phyloP scores from a whole-genome alignment of 2,113 vertebrate species.

The Mormyrus iriodes region DNA sequence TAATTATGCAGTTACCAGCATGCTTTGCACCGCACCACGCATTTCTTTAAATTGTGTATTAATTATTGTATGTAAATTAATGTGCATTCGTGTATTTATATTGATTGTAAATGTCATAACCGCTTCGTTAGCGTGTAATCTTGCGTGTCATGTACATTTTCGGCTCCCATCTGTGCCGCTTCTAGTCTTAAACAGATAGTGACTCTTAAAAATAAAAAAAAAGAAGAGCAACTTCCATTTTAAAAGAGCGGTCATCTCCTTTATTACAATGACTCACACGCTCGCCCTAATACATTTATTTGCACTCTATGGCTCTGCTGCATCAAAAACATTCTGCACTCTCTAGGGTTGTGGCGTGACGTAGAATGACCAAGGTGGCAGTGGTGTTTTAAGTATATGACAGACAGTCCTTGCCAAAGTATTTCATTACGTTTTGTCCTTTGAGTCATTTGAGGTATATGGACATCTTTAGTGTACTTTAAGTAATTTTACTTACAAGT shows the following conservation, averaged over 20 bases:
- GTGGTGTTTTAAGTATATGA: neutral
- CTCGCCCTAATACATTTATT: neutral
- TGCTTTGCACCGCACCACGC: neutral
- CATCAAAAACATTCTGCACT: neutral
- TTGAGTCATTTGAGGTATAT: neutral
- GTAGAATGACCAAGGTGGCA: neutral
- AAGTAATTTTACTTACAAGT: neutral
- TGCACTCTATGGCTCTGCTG: neutral
- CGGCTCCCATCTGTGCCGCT: neutral
- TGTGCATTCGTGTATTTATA: neutral
- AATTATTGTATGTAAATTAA: too few relatives aligned
- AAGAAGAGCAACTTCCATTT: neutral
- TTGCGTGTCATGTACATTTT: neutral
- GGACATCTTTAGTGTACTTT: neutral
- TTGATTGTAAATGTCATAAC: neutral
- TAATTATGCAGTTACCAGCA: neutral
- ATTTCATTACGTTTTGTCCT: neutral
- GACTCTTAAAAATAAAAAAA: neutral
- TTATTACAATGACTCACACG: neutral
- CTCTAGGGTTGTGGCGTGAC: neutral
- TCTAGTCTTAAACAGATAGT: neutral
- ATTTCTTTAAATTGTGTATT: neutral
- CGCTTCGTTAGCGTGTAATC: neutral
- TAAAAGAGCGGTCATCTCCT: neutral
- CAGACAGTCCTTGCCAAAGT: neutral